These are phyloP conservation scores for Nanorana parkeri DNA, from an alignment of 2,113 vertebrate species.

Conservation along the genomic window DNA sequence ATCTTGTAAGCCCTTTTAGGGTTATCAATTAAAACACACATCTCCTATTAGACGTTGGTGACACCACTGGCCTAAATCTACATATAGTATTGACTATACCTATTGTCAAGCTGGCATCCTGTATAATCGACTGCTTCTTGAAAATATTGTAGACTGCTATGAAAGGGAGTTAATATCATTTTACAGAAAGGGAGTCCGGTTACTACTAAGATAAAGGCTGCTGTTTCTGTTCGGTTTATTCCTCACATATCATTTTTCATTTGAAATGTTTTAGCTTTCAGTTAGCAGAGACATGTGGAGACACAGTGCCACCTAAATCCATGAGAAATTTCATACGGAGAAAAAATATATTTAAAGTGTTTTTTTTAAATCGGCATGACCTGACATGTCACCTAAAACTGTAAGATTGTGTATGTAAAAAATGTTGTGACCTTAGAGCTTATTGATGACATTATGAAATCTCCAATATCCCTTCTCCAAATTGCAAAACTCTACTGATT, in stretches of 20 bases:
- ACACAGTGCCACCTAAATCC: too few species aligned
- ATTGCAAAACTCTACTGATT: neutral
- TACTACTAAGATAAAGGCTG: slow-evolving; percentile 22
- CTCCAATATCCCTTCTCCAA: neutral
- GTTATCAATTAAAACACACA: too few species aligned
- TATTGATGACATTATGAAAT: neutral
- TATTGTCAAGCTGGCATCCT: neutral
- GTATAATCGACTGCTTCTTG: neutral
- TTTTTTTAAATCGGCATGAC: too few species aligned
- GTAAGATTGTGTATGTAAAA: too few species aligned
- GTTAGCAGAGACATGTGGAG: too few species aligned
- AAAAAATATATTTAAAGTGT: too few species aligned
- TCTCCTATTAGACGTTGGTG: too few species aligned
- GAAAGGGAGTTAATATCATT: slow-evolving; percentile 23
- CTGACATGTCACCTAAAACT: too few species aligned
- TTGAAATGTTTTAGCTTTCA: slow-evolving; percentile 7
- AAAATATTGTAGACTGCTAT: slow-evolving; percentile 8
- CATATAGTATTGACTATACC: too few species aligned
- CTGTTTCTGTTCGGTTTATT: slow-evolving; percentile 5
- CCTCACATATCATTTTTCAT: slow-evolving; percentile 37
- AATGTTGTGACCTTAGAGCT: neutral
- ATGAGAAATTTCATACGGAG: too few species aligned
- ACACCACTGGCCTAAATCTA: too few species aligned
- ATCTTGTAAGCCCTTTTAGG: too few species aligned
- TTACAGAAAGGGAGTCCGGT: slow-evolving; percentile 35